Evolutionary conservation across 2,888 invertebrate species (phyloP).

Genomic region (Stenodera caucasica): DNA sequence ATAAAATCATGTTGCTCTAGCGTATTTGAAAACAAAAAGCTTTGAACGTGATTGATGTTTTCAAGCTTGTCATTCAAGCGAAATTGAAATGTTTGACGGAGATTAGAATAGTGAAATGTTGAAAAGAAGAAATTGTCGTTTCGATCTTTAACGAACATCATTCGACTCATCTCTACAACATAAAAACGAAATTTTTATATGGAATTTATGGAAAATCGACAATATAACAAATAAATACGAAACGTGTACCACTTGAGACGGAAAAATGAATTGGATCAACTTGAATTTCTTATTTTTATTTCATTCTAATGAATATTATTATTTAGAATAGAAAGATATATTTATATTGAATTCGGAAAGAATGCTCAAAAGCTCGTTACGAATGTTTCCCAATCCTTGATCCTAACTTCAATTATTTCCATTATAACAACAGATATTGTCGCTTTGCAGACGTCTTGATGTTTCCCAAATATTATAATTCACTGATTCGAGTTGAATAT

Average conservation of each 20-base stretch:
- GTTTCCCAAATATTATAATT: no score
- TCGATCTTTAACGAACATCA: background rate
- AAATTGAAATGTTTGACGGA: conserved; percentile 23
- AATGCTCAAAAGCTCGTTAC: background rate
- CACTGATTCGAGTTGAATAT: no score
- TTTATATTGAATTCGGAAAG: background rate
- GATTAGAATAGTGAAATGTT: conserved; percentile 19
- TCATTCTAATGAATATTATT: background rate
- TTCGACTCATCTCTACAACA: background rate
- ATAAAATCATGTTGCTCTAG: background rate
- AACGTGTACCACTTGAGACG: background rate
- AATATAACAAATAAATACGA: no score
- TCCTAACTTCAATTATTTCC: background rate
- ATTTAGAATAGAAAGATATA: background rate
- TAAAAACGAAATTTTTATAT: no score
- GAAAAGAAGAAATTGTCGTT: background rate
- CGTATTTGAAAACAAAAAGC: conserved; percentile 21
- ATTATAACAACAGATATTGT: background rate
- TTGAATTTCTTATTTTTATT: conserved; percentile 3
- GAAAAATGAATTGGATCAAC: background rate
- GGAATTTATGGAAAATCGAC: no score
- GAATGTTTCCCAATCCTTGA: background rate
- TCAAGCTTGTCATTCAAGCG: conserved; percentile 18
- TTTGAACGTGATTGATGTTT: conserved; percentile 22
- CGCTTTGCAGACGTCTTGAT: background rate